phyloP scores from a whole-genome alignment of 1,140 invertebrate genomes.

The Meloidogyne chitwoodi region DNA sequence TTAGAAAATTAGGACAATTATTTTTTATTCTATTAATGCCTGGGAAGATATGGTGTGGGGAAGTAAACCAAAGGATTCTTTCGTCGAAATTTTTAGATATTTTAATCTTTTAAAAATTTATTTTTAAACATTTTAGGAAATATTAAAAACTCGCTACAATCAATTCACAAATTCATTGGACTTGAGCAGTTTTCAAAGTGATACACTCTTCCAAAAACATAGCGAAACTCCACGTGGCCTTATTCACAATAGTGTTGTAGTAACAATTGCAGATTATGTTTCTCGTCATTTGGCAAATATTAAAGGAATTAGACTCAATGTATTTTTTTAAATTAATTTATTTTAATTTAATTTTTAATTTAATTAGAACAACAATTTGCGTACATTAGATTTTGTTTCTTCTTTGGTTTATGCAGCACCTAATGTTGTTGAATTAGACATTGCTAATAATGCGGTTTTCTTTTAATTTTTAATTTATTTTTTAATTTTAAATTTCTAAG shows the following conservation, averaged over 20 bases:
- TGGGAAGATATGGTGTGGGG: too few relatives aligned
- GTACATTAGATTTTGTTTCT: constrained; percentile 22
- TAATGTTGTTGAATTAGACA: constrained; percentile 33
- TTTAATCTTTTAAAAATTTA: too few relatives aligned
- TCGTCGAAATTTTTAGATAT: too few relatives aligned
- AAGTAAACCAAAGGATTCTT: too few relatives aligned
- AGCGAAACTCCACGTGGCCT: constrained; percentile 3
- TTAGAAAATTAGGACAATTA: too few relatives aligned
- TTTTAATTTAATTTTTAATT: background rate
- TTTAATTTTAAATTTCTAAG: constrained; percentile 26
- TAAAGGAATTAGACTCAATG: constrained; percentile 33
- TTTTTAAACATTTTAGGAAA: constrained; percentile 24
- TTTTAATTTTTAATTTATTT: constrained; percentile 11
- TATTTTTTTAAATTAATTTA: background rate
- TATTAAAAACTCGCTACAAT: constrained; percentile 28
- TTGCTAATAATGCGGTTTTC: constrained; percentile 35
- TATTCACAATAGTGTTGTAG: constrained; percentile 32
- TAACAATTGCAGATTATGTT: constrained; percentile 19
- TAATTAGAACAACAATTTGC: constrained; percentile 30
- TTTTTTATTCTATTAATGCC: too few relatives aligned
- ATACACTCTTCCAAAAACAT: constrained; percentile 17
- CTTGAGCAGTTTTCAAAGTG: constrained; percentile 31
- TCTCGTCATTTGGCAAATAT: constrained; percentile 20
- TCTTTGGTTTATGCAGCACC: constrained; percentile 31
- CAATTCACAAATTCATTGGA: constrained; percentile 31